These are phyloP conservation scores for Apostichopus leukothele DNA, from an alignment of 53 echinoderm and acorn worm genomes.

Conservation along the genomic window DNA sequence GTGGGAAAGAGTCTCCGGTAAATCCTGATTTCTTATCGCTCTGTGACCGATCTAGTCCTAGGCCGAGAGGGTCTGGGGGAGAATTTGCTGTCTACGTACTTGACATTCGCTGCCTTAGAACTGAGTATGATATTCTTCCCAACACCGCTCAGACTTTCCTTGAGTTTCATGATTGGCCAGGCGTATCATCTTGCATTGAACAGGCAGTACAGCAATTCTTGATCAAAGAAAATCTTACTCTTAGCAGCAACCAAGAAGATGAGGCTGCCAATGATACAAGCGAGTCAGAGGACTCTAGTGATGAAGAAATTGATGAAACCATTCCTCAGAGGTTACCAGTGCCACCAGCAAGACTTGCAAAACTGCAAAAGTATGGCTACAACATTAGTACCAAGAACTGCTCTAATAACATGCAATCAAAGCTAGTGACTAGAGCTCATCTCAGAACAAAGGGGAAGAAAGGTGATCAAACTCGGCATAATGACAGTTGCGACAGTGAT, in stretches of 20 bases:
- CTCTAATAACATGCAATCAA: constrained; percentile 72
- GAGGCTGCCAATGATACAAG: background rate
- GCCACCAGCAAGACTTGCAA: background rate
- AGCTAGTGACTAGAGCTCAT: constrained; percentile 64
- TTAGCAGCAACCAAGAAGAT: constrained; percentile 49
- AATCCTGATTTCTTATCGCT: background rate
- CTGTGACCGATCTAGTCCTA: constrained; percentile 67
- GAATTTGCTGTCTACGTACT: constrained; percentile 79
- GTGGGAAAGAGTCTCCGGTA: background rate
- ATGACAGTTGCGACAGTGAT: background rate
- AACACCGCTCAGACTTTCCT: constrained; percentile 84
- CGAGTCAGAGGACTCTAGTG: background rate
- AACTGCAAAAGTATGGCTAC: constrained; percentile 66
- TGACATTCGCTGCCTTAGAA: constrained; percentile 70
- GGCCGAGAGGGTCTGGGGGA: constrained; percentile 32
- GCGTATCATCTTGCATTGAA: constrained; percentile 64
- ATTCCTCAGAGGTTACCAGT: background rate
- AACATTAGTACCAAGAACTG: constrained; percentile 73
- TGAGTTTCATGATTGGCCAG: constrained; percentile 90
- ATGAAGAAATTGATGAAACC: background rate
- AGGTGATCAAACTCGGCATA: background rate
- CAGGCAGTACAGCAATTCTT: constrained; percentile 69
- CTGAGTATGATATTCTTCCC: constrained; percentile 81
- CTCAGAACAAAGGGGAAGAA: background rate
- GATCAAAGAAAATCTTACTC: constrained; percentile 65